These are phyloP conservation scores for Cherax quadricarinatus DNA, from an alignment of 1,140 invertebrate genomes.

Conservation along the genomic window DNA sequence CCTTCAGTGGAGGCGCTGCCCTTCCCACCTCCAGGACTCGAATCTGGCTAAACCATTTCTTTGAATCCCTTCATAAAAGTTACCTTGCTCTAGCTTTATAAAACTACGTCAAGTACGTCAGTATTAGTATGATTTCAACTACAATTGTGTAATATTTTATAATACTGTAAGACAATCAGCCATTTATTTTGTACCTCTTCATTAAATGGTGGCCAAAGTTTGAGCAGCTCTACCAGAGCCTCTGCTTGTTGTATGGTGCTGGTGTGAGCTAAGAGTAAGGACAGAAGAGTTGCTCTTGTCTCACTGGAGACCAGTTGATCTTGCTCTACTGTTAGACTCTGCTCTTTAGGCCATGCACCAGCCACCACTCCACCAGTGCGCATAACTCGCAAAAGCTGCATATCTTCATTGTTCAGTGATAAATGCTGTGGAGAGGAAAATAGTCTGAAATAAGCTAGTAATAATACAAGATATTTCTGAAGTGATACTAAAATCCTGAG, in stretches of 20 bases:
- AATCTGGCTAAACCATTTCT: no score
- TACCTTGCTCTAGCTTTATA: no score
- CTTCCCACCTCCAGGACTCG: no score
- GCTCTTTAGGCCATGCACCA: constrained; percentile 32
- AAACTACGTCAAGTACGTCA: no score
- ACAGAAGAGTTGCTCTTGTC: constrained; percentile 19
- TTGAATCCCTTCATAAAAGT: no score
- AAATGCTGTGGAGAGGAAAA: constrained; percentile 25
- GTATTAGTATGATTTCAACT: no score
- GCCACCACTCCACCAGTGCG: constrained; percentile 36
- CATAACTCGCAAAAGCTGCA: constrained; percentile 46
- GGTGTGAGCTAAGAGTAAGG: constrained; percentile 10
- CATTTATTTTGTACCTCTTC: constrained; percentile 9
- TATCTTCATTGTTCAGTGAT: constrained; percentile 45
- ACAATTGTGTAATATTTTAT: no score
- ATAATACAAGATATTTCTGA: not conserved
- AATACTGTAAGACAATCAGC: not conserved
- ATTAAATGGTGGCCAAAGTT: constrained; percentile 56
- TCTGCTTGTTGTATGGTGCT: constrained; percentile 27
- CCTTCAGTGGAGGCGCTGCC: no score
- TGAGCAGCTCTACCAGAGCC: constrained; percentile 36
- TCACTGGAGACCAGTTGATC: constrained; percentile 32
- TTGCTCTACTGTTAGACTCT: constrained; percentile 3
- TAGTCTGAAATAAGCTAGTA: not conserved
- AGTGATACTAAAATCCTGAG: no score